Evolutionary conservation across 2,888 invertebrate species (phyloP), one percentile per base, ranked within the genome.

Genomic region (Drosophila birchii): DNA sequence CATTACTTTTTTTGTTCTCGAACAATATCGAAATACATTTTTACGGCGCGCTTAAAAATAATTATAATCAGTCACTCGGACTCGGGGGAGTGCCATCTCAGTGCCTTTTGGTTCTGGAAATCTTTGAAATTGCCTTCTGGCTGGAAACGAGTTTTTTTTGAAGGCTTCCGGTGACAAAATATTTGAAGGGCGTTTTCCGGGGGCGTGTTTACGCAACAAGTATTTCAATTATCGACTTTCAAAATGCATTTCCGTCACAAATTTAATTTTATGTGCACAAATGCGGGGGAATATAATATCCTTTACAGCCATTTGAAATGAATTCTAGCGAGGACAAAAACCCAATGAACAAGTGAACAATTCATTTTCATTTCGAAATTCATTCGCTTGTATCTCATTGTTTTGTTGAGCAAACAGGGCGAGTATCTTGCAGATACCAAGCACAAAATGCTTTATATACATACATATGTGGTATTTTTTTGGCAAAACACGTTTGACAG

Each of bases 401-500:
- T 34, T 26, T 29, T 16, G 45, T 14, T 29, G 20, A 56, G 18
- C 47, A 20, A 44, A 14, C 26, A 39, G 12, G 26, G 39, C 39
- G 14, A 26, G 54, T 71, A 83, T 78, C 76, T 69, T 71, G 54
- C 47, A 69, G 81, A 62, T 70, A 64, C 63, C 55, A 43, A 61
- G 11, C 26, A n/a, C 51, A 36, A 6, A 49, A 34, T 20, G 20
- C 34, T 34, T 51, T 51, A 44, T 38, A 16, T 44, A 44, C 14
- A 7, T 14, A 44, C 23, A 26, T 9, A 63, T 39, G 44, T 63
- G 38, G 29, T 47, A 7, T 56, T 29, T 18, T 81, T 86, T 86
- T 41, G 87, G 58, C 74, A 81, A 71, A 83, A 83, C 89, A 63
- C 58, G 82, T 83, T 89, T 84, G 20, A 60, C 87, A 76, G 79